Conservation (phyloP, 2,797 vertebrate species). For the Pteronotus mesoamericanus region DNA sequence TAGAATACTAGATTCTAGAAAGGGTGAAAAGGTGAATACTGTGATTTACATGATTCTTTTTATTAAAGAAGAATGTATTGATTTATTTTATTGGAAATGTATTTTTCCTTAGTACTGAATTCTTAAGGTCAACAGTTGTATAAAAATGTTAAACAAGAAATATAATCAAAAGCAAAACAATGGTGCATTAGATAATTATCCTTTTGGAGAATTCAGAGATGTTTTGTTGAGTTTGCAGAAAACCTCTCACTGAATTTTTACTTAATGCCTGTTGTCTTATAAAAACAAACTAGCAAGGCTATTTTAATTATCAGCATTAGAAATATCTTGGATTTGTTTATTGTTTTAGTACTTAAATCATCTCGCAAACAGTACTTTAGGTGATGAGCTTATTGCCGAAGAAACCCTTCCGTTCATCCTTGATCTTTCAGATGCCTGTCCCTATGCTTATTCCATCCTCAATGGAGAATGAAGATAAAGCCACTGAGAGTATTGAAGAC, state of each 20-base stretch:
- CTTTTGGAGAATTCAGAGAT: not conserved
- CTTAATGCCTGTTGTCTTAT: not conserved
- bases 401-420: not conserved
- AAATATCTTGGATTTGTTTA: not conserved
- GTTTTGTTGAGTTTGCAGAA: not conserved
- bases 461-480: conserved; percentile 88
- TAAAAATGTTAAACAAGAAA: conserved; percentile 22
- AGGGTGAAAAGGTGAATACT: not conserved
- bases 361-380: conserved; percentile 21
- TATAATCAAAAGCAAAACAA: not conserved
- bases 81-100: not conserved
- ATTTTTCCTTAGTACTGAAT: not conserved
- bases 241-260: conserved; percentile 19
- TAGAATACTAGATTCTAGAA: not conserved
- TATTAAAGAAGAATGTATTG: not conserved
- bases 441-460: conserved; percentile 94
- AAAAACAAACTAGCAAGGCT: not conserved
- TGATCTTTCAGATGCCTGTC: conserved; percentile 89
- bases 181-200: conserved; percentile 5
- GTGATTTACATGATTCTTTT: conserved; percentile 31
- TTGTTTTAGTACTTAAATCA: conserved; percentile 34
- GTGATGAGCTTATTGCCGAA: not conserved
- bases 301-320: not conserved
- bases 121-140: not conserved
- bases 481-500: conserved; percentile 90